Evolutionary conservation across 2,888 invertebrate genomes (phyloP), one percentile per base, ranked within the genome.

Genomic region (Aricia artaxerxes): DNA sequence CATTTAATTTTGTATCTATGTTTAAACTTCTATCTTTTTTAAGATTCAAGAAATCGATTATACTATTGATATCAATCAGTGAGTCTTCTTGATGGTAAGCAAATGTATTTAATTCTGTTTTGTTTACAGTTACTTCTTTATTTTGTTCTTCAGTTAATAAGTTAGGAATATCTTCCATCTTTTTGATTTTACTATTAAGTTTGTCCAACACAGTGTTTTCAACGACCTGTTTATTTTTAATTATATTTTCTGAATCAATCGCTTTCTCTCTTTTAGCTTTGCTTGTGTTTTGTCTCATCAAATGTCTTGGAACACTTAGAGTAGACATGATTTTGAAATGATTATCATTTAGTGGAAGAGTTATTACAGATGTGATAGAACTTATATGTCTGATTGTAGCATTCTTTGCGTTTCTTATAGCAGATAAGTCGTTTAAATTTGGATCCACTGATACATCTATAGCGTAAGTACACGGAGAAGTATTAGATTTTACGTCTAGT

Each of bases 251-350:
- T 81, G 82, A 76, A 79, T 78, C 84, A 87, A 49, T 84, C 85
- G 13, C 83, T 79, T 81, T 83, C 85, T 57, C 82, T 82, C 5
- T 81, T 80, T 13, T 84, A 84, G 3, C 82, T 80, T 77, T 83
- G 83, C 40, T 87, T 83, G 82, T 80, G 87, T 88, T 83, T 44
- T n/a, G n/a, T 16, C 24, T 44, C 24, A 44, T 73, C 4, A 44
- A 40, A 73, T 44, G 35, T 35, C 88, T 89, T 9, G 93, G 94
- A 38, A 93, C 87, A 77, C 91, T 94, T 31, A 93, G 83, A 0
- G 93, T 92, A 9, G 94, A 93, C 80, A 93, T 87, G 5, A 92
- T 83, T 85, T 84, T 88, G 2, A 87, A 79, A 80, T 87, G 84
- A 81, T 86, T 90, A 35, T 85, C 84, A 16, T 84, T 82, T 57